phyloP scores from a whole-genome alignment of 2,113 vertebrate genomes.

The Oostethus manadensis region DNA sequence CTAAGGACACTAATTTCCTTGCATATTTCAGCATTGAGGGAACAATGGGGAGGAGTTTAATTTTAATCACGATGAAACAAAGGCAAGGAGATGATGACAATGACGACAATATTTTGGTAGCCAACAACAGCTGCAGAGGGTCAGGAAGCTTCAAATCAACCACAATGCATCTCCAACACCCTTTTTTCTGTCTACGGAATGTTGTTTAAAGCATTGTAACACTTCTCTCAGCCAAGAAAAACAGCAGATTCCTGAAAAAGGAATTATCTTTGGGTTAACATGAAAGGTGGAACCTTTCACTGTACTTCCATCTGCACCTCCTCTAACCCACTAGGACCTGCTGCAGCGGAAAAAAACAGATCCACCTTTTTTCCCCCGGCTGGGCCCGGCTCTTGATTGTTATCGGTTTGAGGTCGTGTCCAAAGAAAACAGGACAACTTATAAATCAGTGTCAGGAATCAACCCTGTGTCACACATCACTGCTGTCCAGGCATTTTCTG shows the following conservation, averaged over 20 bases:
- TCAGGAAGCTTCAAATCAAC: conserved; percentile 47
- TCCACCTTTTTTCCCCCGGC: conserved; percentile 31
- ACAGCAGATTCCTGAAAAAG: conserved; percentile 64
- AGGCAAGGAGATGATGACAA: conserved; percentile 20
- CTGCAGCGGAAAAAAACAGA: conserved; percentile 55
- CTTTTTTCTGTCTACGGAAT: conserved; percentile 37
- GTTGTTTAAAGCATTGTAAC: conserved; percentile 32
- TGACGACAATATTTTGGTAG: conserved; percentile 29
- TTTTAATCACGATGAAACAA: conserved; percentile 36
- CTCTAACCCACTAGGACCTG: conserved; percentile 38
- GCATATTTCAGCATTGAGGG: conserved; percentile 3
- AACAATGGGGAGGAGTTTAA: not conserved
- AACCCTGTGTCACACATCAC: conserved; percentile 47
- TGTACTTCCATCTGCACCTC: conserved; percentile 38
- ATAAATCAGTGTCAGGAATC: conserved; percentile 63
- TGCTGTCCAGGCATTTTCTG: conserved; percentile 41
- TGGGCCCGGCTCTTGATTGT: conserved; percentile 11
- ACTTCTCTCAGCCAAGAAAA: conserved; percentile 50
- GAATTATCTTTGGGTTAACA: conserved; percentile 59
- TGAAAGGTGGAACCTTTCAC: conserved; percentile 47
- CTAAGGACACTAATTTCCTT: conserved; percentile 32
- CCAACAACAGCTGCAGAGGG: conserved; percentile 45
- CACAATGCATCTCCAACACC: conserved; percentile 32
- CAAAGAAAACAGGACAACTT: conserved; percentile 68
- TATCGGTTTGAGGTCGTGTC: conserved; percentile 46